A percentile compares a stretch with the other conserved stretches of the same genome.
Evolutionary conservation across 2,797 vertebrate species (phyloP).

Genomic region (Rhinoraja longicauda): DNA sequence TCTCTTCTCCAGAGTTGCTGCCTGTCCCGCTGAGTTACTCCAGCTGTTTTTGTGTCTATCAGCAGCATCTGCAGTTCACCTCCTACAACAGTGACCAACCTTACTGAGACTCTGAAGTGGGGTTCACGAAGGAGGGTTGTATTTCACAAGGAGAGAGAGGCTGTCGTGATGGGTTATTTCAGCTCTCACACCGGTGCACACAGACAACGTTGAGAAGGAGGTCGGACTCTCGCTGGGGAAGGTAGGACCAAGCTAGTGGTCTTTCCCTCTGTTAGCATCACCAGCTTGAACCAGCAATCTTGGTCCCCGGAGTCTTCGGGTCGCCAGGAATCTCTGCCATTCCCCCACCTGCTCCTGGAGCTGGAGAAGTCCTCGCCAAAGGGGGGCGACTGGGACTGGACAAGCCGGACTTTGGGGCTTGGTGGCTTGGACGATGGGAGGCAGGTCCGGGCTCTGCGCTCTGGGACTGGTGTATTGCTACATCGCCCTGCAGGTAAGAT

Average conservation of each 20-base stretch:
- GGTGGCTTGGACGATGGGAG: neutral
- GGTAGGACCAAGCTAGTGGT: no score
- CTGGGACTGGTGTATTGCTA: neutral
- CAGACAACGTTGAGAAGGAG: neutral
- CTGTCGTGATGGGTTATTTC: neutral
- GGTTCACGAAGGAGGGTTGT: neutral
- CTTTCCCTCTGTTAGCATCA: neutral
- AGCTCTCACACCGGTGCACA: neutral
- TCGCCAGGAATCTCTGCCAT: neutral
- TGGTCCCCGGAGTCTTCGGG: neutral
- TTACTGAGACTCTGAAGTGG: neutral
- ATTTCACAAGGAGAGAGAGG: neutral
- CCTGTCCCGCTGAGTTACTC: no score
- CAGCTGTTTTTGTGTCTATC: no score
- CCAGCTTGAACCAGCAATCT: neutral
- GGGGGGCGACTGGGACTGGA: neutral
- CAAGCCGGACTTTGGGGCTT: neutral
- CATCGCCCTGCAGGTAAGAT: neutral
- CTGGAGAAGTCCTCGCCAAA: neutral
- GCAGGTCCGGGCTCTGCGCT: neutral
- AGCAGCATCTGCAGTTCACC: no score
- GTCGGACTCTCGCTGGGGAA: neutral
- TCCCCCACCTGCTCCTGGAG: neutral
- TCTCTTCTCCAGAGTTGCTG: no score
- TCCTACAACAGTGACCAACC: neutral